A percentile compares a stretch with the other conserved stretches of the same genome.
Evolutionary conservation across 2,888 invertebrate genomes (phyloP).

Genomic region (Drosophila recens): DNA sequence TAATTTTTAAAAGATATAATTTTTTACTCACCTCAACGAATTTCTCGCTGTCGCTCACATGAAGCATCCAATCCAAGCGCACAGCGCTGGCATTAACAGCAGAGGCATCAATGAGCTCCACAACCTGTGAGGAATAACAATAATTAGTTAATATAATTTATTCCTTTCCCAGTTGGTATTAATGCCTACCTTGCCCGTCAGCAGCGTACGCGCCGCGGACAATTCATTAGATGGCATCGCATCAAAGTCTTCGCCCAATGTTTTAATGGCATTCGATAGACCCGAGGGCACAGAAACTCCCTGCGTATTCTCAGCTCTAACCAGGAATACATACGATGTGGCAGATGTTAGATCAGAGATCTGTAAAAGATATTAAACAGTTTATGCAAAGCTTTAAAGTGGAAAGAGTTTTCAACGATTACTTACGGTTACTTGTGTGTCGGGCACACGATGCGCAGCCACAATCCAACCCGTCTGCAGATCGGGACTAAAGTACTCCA

Average conservation of each 20-base stretch:
- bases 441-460: conserved; percentile 89
- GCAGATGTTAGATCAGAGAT: conserved; percentile 90
- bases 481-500: conserved; percentile 92
- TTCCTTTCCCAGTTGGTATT: neutral
- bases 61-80: conserved; percentile 86
- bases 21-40: conserved; percentile 82
- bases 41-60: conserved; percentile 84
- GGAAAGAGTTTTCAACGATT: neutral
- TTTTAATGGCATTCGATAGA: conserved; percentile 90
- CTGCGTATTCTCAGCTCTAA: conserved; percentile 94
- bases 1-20: neutral
- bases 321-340: conserved; percentile 93
- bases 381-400: neutral
- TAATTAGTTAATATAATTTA: no score
- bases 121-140: conserved; percentile 86
- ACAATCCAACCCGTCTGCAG: conserved; percentile 92
- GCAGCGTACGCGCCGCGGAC: conserved; percentile 83
- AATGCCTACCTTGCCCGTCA: conserved; percentile 84
- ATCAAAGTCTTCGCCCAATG: conserved; percentile 85
- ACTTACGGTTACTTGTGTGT: conserved; percentile 89
- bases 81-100: conserved; percentile 87
- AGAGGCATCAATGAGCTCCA: conserved; percentile 88
- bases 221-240: conserved; percentile 84
- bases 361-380: conserved; percentile 74
- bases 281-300: conserved; percentile 93